Evolutionary conservation across 2,888 invertebrate species (phyloP).

Genomic region (Chrysotoxum bicinctum): DNA sequence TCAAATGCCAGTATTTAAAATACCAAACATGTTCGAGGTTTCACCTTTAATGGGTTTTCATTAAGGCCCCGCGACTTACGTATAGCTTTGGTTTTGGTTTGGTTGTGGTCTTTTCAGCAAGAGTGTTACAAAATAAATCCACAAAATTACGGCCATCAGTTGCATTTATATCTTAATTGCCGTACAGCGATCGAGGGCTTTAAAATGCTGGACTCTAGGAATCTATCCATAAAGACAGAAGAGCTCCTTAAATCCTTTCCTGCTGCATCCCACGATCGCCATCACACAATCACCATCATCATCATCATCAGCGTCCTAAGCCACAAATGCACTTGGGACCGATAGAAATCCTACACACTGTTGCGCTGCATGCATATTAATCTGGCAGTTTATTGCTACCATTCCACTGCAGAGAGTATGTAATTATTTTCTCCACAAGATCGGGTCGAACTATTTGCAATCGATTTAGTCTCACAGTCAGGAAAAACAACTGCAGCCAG

Average conservation of each 20-base stretch:
- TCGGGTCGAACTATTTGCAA: conserved; percentile 49
- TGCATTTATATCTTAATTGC: conserved; percentile 71
- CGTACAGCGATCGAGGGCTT: not conserved
- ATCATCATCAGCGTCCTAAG: not conserved
- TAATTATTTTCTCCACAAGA: conserved; percentile 57
- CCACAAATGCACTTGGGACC: not conserved
- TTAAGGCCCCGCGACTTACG: conserved; percentile 32
- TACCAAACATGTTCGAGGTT: conserved; percentile 47
- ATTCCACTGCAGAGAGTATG: conserved; percentile 13
- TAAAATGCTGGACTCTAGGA: conserved; percentile 4
- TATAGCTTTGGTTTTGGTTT: not conserved
- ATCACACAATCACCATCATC: conserved; percentile 11
- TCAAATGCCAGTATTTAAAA: conserved; percentile 61
- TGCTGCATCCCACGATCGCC: conserved; percentile 36
- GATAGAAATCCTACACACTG: conserved; percentile 60
- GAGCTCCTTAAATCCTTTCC: conserved; percentile 26
- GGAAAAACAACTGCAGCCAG: conserved; percentile 3
- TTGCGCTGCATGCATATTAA: conserved; percentile 62
- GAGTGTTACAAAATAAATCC: conserved; percentile 68
- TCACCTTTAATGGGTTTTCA: conserved; percentile 50
- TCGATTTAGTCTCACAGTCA: conserved; percentile 52
- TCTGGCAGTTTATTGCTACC: conserved; percentile 64
- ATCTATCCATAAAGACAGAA: conserved; percentile 4
- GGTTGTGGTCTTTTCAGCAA: conserved; percentile 14
- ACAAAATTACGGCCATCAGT: conserved; percentile 68